phyloP scores from a whole-genome alignment of 2,113 vertebrate genomes.

The Coptodon bakossiorum region DNA sequence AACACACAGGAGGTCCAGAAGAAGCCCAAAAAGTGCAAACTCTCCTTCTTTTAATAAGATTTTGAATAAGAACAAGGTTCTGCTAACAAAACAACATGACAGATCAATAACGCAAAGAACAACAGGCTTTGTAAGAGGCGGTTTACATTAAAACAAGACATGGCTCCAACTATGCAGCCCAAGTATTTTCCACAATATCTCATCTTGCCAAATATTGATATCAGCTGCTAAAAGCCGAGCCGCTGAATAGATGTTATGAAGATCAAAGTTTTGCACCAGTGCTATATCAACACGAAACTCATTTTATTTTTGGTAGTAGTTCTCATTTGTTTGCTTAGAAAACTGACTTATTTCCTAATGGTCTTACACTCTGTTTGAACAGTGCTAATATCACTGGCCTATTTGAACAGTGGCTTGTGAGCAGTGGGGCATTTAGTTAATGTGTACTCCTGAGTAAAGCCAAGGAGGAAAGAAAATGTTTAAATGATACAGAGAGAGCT shows the following conservation, averaged over 20 bases:
- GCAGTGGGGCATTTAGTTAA: constrained; percentile 36
- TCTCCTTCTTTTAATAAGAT: background rate
- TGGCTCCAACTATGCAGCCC: background rate
- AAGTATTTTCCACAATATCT: background rate
- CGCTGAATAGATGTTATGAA: background rate
- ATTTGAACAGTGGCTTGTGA: constrained; percentile 14
- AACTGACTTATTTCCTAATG: constrained; percentile 16
- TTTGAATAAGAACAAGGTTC: background rate
- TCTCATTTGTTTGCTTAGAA: constrained; percentile 14
- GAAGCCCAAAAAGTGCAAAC: background rate
- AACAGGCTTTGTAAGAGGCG: background rate
- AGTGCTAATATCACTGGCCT: constrained; percentile 1
- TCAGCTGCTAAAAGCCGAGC: constrained; percentile 8
- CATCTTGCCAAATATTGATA: background rate
- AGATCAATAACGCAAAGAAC: background rate
- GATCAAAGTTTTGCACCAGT: background rate
- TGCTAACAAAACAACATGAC: background rate
- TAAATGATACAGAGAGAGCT: constrained; percentile 1
- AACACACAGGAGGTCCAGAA: background rate
- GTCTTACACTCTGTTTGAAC: constrained; percentile 7
- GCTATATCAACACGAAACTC: background rate
- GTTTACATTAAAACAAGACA: background rate
- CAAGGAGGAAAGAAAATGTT: constrained; percentile 10
- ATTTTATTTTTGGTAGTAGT: background rate
- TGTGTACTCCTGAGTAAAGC: constrained; percentile 33